phyloP scores from a whole-genome alignment of 2,888 invertebrate genomes.

The Synergus gifuensis region DNA sequence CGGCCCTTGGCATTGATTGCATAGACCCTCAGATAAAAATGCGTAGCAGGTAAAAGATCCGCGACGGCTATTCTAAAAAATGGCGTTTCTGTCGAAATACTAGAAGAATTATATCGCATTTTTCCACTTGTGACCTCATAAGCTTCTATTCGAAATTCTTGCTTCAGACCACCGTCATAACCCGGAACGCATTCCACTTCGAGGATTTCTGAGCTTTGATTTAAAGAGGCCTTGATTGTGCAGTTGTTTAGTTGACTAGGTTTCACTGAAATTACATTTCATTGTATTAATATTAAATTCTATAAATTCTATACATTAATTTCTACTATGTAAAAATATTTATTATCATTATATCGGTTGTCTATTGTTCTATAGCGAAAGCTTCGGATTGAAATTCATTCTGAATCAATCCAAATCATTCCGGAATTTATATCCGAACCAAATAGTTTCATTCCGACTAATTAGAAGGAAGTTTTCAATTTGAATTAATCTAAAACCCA shows the following conservation, averaged over 20 bases:
- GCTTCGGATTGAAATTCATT: no score
- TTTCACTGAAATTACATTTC: conserved; percentile 80
- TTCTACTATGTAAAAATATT: no score
- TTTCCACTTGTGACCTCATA: conserved; percentile 87
- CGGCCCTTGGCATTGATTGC: conserved; percentile 92
- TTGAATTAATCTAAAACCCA: no score
- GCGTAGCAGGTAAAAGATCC: conserved; percentile 81
- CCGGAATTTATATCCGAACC: no score
- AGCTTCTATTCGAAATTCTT: conserved; percentile 90
- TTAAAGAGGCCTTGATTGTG: conserved; percentile 85
- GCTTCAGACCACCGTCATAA: conserved; percentile 91
- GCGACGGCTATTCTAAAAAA: conserved; percentile 81
- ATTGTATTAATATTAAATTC: no score
- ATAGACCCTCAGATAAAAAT: conserved; percentile 84
- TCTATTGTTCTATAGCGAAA: no score
- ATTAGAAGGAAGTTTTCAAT: no score
- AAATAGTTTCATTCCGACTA: no score
- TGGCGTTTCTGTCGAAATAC: conserved; percentile 81
- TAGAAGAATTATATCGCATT: conserved; percentile 85
- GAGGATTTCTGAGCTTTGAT: conserved; percentile 81
- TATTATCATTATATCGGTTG: no score
- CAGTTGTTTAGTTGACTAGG: conserved; percentile 92
- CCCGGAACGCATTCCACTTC: conserved; percentile 92
- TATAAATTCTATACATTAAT: no score
- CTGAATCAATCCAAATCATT: no score